Evolutionary conservation across 2,797 vertebrate species (phyloP).

Genomic region (Fistularia commersonii): DNA sequence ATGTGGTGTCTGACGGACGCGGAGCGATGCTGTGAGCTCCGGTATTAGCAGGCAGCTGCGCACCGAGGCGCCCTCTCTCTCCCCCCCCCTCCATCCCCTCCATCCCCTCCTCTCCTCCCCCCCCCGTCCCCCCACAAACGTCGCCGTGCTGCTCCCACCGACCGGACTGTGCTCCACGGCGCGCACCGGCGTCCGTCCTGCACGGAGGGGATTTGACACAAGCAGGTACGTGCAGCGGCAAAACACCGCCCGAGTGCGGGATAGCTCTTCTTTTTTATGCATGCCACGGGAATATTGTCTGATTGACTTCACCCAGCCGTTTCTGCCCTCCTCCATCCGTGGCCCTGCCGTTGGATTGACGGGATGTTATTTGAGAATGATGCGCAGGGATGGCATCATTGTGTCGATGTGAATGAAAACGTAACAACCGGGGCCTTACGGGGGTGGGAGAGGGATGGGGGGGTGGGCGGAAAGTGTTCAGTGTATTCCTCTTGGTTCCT

Average conservation of each 20-base stretch:
- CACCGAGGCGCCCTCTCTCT: constrained; percentile 54
- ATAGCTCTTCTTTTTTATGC: constrained; percentile 38
- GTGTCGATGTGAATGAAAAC: no score
- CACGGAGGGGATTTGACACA: constrained; percentile 42
- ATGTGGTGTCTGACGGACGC: constrained; percentile 71
- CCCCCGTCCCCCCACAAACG: constrained; percentile 32
- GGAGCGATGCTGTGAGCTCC: constrained; percentile 69
- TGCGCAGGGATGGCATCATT: constrained; percentile 48
- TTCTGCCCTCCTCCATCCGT: constrained; percentile 63
- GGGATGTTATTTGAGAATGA: constrained; percentile 48
- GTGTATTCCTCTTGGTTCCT: no score
- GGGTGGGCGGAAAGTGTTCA: no score
- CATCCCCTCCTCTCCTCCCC: constrained; percentile 35
- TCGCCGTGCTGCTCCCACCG: constrained; percentile 40
- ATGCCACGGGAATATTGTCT: constrained; percentile 35
- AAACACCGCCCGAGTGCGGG: constrained; percentile 16
- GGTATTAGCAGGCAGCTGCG: constrained; percentile 78
- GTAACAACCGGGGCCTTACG: no score
- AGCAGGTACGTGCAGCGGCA: constrained; percentile 66
- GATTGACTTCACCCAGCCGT: constrained; percentile 58
- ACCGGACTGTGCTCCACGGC: constrained; percentile 52
- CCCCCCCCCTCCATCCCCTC: constrained; percentile 36
- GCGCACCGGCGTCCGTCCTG: constrained; percentile 33
- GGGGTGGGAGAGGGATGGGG: no score
- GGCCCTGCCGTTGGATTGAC: constrained; percentile 60